phyloP scores from a whole-genome alignment of 2,888 invertebrate genomes.

The Yponomeuta malinellus region DNA sequence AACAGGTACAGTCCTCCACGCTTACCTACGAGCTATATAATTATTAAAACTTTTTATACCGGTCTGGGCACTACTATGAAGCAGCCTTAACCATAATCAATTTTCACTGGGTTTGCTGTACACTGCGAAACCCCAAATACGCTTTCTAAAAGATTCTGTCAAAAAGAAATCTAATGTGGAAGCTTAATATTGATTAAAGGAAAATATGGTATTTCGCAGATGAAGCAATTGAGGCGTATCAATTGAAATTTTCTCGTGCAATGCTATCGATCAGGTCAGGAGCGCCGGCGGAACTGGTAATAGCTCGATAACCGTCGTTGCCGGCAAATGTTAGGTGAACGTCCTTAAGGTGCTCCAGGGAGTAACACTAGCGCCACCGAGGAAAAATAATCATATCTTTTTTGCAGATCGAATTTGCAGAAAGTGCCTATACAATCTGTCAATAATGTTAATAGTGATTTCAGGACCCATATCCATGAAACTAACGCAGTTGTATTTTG shows the following conservation, averaged over 20 bases:
- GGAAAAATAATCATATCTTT: no score
- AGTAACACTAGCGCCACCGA: no score
- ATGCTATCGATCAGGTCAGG: slow-evolving; percentile 27
- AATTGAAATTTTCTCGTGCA: slow-evolving; percentile 27
- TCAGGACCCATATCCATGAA: no score
- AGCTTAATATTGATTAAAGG: neutral
- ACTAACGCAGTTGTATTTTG: no score
- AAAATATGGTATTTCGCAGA: neutral
- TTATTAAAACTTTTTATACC: neutral
- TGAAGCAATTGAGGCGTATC: slow-evolving; percentile 19
- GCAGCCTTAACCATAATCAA: neutral
- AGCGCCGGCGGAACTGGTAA: slow-evolving; percentile 14
- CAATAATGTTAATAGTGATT: no score
- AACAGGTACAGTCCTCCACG: neutral
- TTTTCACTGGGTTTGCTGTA: no score
- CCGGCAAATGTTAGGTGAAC: neutral
- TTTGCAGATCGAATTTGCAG: no score
- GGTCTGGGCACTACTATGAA: neutral
- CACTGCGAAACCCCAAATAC: neutral
- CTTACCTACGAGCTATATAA: neutral
- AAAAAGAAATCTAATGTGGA: neutral
- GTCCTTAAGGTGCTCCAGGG: neutral
- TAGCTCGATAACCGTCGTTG: slow-evolving; percentile 8
- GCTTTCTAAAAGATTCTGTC: neutral
- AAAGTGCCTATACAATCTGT: no score